Base-by-base conservation (phyloP, 2,113 vertebrate species). In the Vicugna pacos region DNA sequence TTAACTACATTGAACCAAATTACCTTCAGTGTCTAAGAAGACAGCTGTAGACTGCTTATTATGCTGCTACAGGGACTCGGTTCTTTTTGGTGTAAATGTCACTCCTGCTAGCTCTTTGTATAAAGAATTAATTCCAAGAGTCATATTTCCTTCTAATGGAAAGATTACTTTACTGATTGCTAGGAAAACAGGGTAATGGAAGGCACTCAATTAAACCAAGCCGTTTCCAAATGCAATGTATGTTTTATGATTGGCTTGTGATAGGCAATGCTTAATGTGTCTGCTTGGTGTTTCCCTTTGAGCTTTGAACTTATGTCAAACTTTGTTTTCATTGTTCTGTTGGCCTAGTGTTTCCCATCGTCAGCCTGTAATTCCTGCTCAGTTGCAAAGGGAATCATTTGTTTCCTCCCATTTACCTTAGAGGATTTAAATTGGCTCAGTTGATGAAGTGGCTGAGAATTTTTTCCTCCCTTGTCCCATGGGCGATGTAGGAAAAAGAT, bases 101-200 rank as follows among this genome's bases (percentile, higher is more conserved):
- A 98, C 98, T 98, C 97, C 97, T 98, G 98, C 86, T 98, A 98
- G 96, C 92, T 98, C 95, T 98, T 98, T 98, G 87, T 98, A 98
- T 98, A 98, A 98, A 98, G 92, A 98, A 98, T 98, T 98, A 97
- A 98, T 98, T 98, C 97, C 97, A 98, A 98, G 98, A 98, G 98
- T 98, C 87, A 65, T 98, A 98, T 98, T 99, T 98, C 93, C 96
- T 98, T 98, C 97, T 99, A 98, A 98, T 97, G 94, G 96, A 98
- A 98, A 98, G 97, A 98, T 97, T 98, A 97, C 96, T 98, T 98
- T 98, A 98, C 96, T 76, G 80, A 97, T 98, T 98, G 89, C 89
- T 98, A 94, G 95, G 60, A 98, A 98, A 94, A 93, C 96, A 97
- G 97, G 91, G 96, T 97, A 98, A 97, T 98, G 98, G 97, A 98